Conservation (phyloP, 2,797 vertebrate genomes). For the Sphaeramia orbicularis region DNA sequence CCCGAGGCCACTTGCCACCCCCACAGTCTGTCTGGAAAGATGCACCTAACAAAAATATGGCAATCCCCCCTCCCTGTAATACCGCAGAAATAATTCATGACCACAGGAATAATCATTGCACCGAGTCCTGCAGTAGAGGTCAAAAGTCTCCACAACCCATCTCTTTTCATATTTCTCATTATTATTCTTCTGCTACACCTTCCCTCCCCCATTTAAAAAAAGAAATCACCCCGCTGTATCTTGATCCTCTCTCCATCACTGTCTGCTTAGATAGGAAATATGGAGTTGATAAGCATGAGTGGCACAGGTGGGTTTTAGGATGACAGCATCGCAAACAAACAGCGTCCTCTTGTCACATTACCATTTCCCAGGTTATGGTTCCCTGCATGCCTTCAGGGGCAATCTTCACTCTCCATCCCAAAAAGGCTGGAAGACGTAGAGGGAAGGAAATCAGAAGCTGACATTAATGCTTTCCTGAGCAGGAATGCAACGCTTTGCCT, state of each 20-base stretch:
- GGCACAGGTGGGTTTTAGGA: constrained; percentile 68
- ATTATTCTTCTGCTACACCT: constrained; percentile 18
- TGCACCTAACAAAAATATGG: constrained; percentile 1
- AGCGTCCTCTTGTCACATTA: constrained; percentile 65
- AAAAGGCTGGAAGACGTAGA: constrained; percentile 24
- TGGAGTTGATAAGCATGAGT: constrained; percentile 58
- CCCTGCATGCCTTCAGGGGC: constrained; percentile 35
- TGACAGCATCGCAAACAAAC: constrained; percentile 59
- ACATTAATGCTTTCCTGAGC: constrained; percentile 44
- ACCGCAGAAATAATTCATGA: constrained; percentile 69
- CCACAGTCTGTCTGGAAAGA: constrained; percentile 40
- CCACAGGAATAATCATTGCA: constrained; percentile 42
- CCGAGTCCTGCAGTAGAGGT: constrained; percentile 50
- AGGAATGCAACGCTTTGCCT: constrained; percentile 59
- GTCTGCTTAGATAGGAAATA: constrained; percentile 41
- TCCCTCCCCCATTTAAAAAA: constrained; percentile 9
- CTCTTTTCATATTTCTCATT: constrained; percentile 55
- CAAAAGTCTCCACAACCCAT: constrained; percentile 70
- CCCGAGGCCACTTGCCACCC: constrained; percentile 23
- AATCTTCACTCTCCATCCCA: constrained; percentile 29
- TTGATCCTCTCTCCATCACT: constrained; percentile 29
- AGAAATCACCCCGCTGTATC: constrained; percentile 36
- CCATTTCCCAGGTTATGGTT: constrained; percentile 51
- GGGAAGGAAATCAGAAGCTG: constrained; percentile 50
- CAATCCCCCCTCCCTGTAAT: constrained; percentile 10